These are phyloP conservation scores for Phallusia fumigata DNA, from an alignment of 23 tunicate genomes.

Conservation along the genomic window DNA sequence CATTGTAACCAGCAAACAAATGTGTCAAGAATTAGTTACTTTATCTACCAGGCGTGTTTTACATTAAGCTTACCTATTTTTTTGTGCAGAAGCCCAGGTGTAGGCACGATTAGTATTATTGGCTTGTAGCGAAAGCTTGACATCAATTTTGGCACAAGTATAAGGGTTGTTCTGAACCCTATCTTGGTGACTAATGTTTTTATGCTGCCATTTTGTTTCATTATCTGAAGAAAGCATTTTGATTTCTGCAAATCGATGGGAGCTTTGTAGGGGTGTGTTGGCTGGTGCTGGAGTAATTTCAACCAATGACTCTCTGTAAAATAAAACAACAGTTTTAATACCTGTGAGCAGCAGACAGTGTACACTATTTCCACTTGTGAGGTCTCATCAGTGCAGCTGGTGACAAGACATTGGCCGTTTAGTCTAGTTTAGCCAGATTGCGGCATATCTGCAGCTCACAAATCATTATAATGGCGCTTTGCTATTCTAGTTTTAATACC, in stretches of 20 bases:
- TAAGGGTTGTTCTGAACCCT: background rate
- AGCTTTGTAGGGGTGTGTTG: slow-evolving; percentile 82
- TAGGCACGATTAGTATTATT: background rate
- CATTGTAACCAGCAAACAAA: too few relatives aligned
- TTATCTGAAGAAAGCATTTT: background rate
- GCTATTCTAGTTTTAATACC: too few relatives aligned
- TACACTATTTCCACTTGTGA: too few relatives aligned
- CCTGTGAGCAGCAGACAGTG: too few relatives aligned
- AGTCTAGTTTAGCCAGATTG: too few relatives aligned
- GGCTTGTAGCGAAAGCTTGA: background rate
- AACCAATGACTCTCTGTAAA: slow-evolving; percentile 15
- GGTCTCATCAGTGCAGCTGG: too few relatives aligned
- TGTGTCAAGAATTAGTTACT: too few relatives aligned
- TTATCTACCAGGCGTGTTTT: too few relatives aligned
- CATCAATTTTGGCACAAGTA: background rate
- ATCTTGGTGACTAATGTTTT: background rate
- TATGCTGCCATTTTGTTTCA: background rate
- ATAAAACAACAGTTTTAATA: too few relatives aligned
- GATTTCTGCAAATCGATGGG: slow-evolving; percentile 39
- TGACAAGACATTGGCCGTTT: too few relatives aligned
- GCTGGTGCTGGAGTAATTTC: slow-evolving; percentile 85
- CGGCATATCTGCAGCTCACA: too few relatives aligned
- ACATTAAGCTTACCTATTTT: background rate
- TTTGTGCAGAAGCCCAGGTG: background rate
- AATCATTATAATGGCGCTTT: too few relatives aligned